Evolutionary conservation across 1,140 invertebrate species (phyloP).

Genomic region (Trichonephila clavipes): DNA sequence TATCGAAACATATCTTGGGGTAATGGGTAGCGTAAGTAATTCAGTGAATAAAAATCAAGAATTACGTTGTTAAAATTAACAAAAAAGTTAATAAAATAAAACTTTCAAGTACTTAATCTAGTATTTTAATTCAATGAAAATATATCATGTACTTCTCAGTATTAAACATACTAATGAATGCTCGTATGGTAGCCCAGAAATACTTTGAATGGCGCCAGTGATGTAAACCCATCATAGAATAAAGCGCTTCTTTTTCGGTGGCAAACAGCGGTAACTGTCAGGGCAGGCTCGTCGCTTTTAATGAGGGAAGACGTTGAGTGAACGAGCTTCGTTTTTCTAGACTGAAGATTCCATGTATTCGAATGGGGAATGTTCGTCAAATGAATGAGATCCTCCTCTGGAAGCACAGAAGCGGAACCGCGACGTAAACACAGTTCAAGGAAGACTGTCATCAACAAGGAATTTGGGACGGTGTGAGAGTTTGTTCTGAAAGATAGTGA

Average conservation of each 20-base stretch:
- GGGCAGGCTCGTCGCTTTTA: slow-evolving; percentile 26
- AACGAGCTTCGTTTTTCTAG: background rate
- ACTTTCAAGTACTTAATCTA: too few species aligned
- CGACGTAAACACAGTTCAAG: slow-evolving; percentile 15
- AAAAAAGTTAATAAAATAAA: too few species aligned
- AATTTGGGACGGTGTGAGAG: background rate
- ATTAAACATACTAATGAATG: too few species aligned
- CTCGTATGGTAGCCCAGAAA: background rate
- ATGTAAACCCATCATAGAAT: background rate
- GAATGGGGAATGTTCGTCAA: background rate
- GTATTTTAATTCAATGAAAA: too few species aligned
- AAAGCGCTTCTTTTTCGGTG: slow-evolving; percentile 28
- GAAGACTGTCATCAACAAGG: background rate
- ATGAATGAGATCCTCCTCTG: background rate
- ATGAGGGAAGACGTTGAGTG: slow-evolving; percentile 44
- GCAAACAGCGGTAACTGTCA: background rate
- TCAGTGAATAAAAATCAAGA: too few species aligned
- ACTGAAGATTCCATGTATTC: slow-evolving; percentile 17
- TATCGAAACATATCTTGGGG: too few species aligned
- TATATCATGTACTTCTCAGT: too few species aligned
- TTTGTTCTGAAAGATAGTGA: background rate
- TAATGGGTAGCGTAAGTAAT: too few species aligned
- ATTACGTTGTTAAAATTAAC: too few species aligned
- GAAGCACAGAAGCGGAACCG: slow-evolving; percentile 45
- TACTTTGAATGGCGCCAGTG: background rate